A percentile compares a stretch with the other conserved stretches of the same genome.
phyloP scores from a whole-genome alignment of 2,113 vertebrate genomes.

The Hydrolagus affinis region DNA sequence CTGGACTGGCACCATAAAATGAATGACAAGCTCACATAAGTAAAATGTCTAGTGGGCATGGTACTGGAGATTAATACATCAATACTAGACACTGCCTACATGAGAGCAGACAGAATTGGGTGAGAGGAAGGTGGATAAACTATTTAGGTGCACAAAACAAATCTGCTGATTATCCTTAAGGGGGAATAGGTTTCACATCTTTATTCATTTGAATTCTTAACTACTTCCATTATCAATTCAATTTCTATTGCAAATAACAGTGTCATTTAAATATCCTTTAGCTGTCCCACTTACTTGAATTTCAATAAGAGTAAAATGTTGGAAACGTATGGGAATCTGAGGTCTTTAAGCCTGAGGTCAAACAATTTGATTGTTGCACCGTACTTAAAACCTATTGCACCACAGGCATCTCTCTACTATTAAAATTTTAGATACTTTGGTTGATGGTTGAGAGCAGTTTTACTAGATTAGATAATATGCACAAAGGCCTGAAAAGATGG shows the following conservation, averaged over 20 bases:
- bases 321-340: neutral
- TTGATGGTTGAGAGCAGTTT: conserved; percentile 20
- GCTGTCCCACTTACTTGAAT: neutral
- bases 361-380: neutral
- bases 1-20: no score
- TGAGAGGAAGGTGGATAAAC: neutral
- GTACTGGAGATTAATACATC: neutral
- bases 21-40: neutral
- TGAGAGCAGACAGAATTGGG: neutral
- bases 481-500: conserved; percentile 25
- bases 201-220: neutral
- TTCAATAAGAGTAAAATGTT: neutral
- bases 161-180: neutral
- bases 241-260: neutral
- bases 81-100: neutral
- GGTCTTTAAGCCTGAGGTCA: conserved; percentile 18
- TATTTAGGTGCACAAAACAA: neutral
- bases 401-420: neutral
- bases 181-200: neutral
- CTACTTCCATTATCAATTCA: neutral
- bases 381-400: neutral
- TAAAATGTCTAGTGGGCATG: neutral
- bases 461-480: conserved; percentile 34
- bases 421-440: conserved; percentile 17
- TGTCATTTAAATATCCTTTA: neutral